Conservation (phyloP, 2,113 vertebrate species). For the Myocastor coypus region DNA sequence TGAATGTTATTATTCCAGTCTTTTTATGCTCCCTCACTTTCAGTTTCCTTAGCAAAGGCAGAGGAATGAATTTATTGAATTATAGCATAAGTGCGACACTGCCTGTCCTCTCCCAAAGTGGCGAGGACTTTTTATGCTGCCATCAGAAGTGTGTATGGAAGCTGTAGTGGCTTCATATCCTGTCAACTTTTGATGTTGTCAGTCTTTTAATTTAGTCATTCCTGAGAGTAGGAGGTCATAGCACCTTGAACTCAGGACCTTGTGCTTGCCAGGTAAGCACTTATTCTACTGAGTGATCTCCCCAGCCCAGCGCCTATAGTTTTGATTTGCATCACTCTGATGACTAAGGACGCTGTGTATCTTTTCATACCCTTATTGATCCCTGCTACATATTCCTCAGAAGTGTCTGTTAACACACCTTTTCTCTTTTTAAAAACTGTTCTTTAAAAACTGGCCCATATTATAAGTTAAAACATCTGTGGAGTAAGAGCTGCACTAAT, state of each 20-base stretch:
- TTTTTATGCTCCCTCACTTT: not conserved
- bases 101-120: not conserved
- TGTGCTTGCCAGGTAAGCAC: no score
- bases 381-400: not conserved
- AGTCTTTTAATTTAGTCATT: not conserved
- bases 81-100: not conserved
- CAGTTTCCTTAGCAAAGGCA: slow-evolving; percentile 14
- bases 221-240: not conserved
- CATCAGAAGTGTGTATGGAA: not conserved
- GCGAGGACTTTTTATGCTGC: not conserved
- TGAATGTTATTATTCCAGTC: not conserved
- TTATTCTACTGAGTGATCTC: no score
- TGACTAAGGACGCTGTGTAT: not conserved
- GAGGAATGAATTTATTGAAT: not conserved
- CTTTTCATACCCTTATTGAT: not conserved
- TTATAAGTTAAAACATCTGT: slow-evolving; percentile 4
- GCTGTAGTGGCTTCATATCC: not conserved
- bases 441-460: no score
- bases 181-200: not conserved
- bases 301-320: no score
- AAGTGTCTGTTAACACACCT: not conserved
- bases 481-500: not conserved
- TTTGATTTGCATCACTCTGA: not conserved
- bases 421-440: slow-evolving; percentile 26
- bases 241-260: no score